These are phyloP conservation scores for Peromyscus aztecus DNA, from an alignment of 2,797 vertebrate genomes.

Conservation along the genomic window DNA sequence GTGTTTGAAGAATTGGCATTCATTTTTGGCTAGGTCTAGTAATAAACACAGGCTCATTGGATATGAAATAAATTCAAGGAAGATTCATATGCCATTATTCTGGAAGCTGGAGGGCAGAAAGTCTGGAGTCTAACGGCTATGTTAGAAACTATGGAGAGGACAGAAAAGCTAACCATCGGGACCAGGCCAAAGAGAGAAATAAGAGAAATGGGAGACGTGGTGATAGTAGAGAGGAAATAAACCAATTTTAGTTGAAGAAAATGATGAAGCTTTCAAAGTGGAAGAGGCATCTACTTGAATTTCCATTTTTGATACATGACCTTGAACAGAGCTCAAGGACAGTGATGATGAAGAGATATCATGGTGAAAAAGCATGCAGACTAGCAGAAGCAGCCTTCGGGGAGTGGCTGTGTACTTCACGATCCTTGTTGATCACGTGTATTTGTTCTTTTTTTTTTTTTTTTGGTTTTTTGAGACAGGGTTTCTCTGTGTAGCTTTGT, in stretches of 20 bases:
- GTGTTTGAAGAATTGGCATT: conserved; percentile 40
- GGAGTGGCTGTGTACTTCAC: background rate
- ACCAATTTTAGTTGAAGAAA: background rate
- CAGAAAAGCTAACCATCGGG: background rate
- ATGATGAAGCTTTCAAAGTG: background rate
- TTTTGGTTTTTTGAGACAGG: too few relatives aligned
- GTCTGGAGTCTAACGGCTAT: background rate
- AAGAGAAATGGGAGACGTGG: background rate
- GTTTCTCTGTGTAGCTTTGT: too few relatives aligned
- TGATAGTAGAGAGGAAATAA: background rate
- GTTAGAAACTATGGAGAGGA: background rate
- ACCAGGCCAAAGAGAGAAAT: background rate
- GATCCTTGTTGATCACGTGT: background rate
- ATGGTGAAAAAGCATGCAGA: background rate
- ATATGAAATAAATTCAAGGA: conserved; percentile 29
- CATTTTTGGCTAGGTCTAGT: conserved; percentile 32
- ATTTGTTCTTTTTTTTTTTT: background rate
- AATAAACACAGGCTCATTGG: conserved; percentile 35
- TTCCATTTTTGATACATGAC: background rate
- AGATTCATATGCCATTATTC: background rate
- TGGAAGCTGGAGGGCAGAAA: background rate
- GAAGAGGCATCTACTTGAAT: background rate
- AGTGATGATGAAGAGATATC: background rate
- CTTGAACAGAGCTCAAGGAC: background rate
- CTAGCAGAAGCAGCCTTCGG: background rate